These are phyloP conservation scores for Nowickia ferox DNA, from an alignment of 2,888 invertebrate species.

Conservation along the genomic window DNA sequence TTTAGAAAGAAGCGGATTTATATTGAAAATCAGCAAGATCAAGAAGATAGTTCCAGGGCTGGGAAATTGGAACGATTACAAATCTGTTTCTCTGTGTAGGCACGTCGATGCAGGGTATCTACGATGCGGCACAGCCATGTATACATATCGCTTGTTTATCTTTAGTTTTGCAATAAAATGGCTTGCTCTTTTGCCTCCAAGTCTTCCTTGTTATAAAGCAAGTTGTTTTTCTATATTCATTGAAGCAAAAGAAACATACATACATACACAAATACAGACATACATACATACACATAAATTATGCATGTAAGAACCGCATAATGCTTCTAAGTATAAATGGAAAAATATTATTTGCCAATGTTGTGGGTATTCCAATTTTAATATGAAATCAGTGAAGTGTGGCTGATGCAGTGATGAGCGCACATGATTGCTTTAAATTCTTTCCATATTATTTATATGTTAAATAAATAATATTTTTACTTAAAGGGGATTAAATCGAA, in stretches of 20 bases:
- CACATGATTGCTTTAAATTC: background rate
- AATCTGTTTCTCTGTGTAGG: too few relatives aligned
- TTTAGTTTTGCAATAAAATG: constrained; percentile 11
- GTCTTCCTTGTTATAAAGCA: background rate
- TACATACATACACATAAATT: background rate
- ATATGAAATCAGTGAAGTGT: constrained; percentile 35
- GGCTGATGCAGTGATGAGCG: background rate
- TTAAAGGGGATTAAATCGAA: too few relatives aligned
- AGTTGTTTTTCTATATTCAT: constrained; percentile 6
- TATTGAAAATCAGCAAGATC: too few relatives aligned
- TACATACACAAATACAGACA: too few relatives aligned
- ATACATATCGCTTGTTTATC: background rate
- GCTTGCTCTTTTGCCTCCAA: background rate
- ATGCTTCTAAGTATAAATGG: background rate
- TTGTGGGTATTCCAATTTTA: background rate
- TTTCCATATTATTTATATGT: background rate
- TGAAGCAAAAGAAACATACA: background rate
- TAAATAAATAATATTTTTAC: background rate
- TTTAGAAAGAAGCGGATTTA: too few relatives aligned
- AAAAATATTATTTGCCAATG: background rate
- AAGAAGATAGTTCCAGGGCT: too few relatives aligned
- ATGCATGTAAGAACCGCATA: background rate
- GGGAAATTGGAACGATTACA: too few relatives aligned
- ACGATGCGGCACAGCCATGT: too few relatives aligned
- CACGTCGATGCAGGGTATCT: too few relatives aligned